These are phyloP conservation scores for Phlogophora meticulosa DNA, from an alignment of 2,888 invertebrate species.

Conservation along the genomic window DNA sequence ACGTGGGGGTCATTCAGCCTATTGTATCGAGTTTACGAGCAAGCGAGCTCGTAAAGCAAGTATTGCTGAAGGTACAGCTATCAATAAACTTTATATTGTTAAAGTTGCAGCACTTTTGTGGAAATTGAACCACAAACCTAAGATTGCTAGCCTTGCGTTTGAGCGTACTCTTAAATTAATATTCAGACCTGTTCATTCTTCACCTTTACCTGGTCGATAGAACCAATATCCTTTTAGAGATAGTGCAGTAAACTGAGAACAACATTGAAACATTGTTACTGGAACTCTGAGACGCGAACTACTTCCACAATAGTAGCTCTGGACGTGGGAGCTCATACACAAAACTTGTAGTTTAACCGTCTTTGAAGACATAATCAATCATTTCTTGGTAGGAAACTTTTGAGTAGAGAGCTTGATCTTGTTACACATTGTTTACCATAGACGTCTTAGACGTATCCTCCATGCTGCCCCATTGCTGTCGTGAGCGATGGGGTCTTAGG, in stretches of 20 bases:
- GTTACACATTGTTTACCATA: slow-evolving; percentile 6
- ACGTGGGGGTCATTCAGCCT: slow-evolving; percentile 41
- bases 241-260: neutral
- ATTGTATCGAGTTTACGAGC: slow-evolving; percentile 58
- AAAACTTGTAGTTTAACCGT: slow-evolving; percentile 30
- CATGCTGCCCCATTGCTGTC: too few relatives aligned
- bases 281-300: neutral
- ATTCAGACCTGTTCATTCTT: slow-evolving; percentile 7
- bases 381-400: slow-evolving; percentile 21
- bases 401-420: slow-evolving; percentile 21
- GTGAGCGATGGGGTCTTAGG: too few relatives aligned
- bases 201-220: neutral
- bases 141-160: slow-evolving; percentile 11
- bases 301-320: neutral
- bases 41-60: slow-evolving; percentile 48
- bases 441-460: slow-evolving; percentile 16
- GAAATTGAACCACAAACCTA: slow-evolving; percentile 19
- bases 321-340: neutral
- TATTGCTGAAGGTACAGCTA: slow-evolving; percentile 43
- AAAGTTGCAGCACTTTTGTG: slow-evolving; percentile 30
- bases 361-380: slow-evolving; percentile 38
- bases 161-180: slow-evolving; percentile 10
- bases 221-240: too few relatives aligned
- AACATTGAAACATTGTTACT: neutral
- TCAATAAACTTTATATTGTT: slow-evolving; percentile 56